These are phyloP conservation scores for Diarsia rubi DNA, from an alignment of 2,888 invertebrate genomes.

Conservation along the genomic window DNA sequence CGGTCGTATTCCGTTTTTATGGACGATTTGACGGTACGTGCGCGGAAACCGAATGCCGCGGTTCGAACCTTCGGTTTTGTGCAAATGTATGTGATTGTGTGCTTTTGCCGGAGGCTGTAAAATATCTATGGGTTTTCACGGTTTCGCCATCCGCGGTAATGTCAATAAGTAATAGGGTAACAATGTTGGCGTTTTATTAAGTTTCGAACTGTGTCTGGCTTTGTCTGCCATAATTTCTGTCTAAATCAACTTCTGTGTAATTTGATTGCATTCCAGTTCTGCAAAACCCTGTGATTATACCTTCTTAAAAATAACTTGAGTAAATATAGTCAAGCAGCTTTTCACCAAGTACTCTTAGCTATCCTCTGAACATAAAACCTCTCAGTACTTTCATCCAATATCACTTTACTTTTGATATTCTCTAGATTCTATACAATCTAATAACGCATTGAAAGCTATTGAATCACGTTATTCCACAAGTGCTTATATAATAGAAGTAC, in stretches of 20 bases:
- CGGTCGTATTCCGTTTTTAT: slow-evolving; percentile 65
- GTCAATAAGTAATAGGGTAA: neutral
- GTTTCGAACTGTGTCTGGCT: neutral
- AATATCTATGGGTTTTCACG: neutral
- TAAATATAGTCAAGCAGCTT: neutral
- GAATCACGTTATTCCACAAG: slow-evolving; percentile 22
- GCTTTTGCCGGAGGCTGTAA: slow-evolving; percentile 3
- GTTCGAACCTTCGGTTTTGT: slow-evolving; percentile 36
- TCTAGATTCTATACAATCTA: slow-evolving; percentile 21
- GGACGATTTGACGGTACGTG: slow-evolving; percentile 62
- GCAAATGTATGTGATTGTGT: slow-evolving; percentile 30
- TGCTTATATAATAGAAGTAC: neutral
- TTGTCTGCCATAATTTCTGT: neutral
- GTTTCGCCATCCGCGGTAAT: neutral
- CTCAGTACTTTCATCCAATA: neutral
- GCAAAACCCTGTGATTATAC: neutral
- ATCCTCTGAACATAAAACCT: neutral
- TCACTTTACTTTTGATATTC: slow-evolving; percentile 7
- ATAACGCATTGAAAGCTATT: slow-evolving; percentile 23
- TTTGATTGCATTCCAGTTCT: neutral
- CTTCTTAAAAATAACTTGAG: neutral
- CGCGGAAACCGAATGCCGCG: slow-evolving; percentile 45
- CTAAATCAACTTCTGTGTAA: neutral
- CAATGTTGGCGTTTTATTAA: neutral
- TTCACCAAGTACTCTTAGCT: neutral